These are phyloP conservation scores for Corvus hawaiiensis DNA, from an alignment of 2,113 vertebrate species.

Conservation along the genomic window DNA sequence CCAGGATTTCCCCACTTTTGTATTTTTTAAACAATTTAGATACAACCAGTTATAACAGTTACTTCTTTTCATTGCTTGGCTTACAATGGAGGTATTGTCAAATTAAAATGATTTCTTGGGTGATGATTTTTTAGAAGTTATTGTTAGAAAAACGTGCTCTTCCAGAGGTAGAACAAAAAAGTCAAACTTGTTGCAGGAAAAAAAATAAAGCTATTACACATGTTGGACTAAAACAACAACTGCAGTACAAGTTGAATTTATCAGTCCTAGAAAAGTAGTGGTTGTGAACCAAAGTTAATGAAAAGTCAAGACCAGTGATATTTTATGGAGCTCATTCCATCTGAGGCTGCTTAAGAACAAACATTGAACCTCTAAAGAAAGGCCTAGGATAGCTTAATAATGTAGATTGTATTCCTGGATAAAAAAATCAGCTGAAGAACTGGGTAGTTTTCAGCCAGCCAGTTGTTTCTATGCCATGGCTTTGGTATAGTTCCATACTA, in stretches of 20 bases:
- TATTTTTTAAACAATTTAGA: neutral
- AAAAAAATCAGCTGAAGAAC: neutral
- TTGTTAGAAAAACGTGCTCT: neutral
- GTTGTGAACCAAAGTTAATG: neutral
- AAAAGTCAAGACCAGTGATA: neutral
- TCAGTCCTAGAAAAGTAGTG: neutral
- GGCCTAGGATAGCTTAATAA: neutral
- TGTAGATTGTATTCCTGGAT: neutral
- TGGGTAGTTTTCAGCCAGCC: neutral
- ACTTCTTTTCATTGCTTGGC: neutral
- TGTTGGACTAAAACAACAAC: neutral
- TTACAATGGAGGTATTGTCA: neutral
- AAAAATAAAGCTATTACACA: neutral
- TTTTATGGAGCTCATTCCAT: neutral
- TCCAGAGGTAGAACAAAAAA: neutral
- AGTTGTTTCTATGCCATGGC: neutral
- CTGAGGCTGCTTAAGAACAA: neutral
- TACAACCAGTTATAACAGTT: neutral
- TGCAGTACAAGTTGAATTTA: neutral
- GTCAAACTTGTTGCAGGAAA: neutral
- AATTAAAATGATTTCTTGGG: neutral
- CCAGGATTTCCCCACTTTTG: neutral
- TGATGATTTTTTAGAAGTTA: neutral
- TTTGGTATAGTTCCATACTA: neutral
- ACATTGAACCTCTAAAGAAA: neutral